Base-by-base conservation (phyloP, 2,113 vertebrate species). In the Peucedramus taeniatus region DNA sequence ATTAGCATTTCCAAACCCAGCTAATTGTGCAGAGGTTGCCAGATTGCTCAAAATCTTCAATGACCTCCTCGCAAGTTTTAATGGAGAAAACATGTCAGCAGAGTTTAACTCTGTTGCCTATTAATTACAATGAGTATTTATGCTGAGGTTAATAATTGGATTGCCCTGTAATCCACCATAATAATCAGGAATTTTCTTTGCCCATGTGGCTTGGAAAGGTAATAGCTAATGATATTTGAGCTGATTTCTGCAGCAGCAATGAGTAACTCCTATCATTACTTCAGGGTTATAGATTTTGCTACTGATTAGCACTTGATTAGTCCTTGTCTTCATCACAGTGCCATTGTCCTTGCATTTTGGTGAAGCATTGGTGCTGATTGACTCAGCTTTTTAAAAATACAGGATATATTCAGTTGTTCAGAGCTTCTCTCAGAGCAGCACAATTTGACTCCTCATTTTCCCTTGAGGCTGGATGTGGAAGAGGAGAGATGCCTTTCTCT, bases 121-220 rank as follows among this genome's bases (percentile, higher is more conserved):
- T 91, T 93, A 87, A 91, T 94, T 90, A 87, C 53, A 70, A 54
- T 35, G 27, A 57, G 5, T 37, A 65, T 74, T 91, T 90, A 77
- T 74, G 54, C 63, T 83, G 79, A 71, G 57, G 54, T 45, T 70
- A 64, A 64, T 87, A 89, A 93, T 79, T 47, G 74, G 53, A 79
- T 94, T 96, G 81, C 77, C 40, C 40, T 89, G 57, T 91, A 93
- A 91, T 95, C 78, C 70, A 57, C 44, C 39, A 40, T 65, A 95
- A 95, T 71, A 72, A 89, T 79, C 61, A 82, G 78, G 61, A 87
- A 61, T 93, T 94, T 94, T 87, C 42, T 63, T 83, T 89, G 53
- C 66, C 44, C 1, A 0, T 10, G 42, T 68, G 26, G 53, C 54
- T 81, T 69, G 57, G 19, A 77, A 94, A 95, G 21, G 82, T 77